Base-by-base conservation (phyloP, 2,113 vertebrate genomes). In the Phaethornis superciliosus region DNA sequence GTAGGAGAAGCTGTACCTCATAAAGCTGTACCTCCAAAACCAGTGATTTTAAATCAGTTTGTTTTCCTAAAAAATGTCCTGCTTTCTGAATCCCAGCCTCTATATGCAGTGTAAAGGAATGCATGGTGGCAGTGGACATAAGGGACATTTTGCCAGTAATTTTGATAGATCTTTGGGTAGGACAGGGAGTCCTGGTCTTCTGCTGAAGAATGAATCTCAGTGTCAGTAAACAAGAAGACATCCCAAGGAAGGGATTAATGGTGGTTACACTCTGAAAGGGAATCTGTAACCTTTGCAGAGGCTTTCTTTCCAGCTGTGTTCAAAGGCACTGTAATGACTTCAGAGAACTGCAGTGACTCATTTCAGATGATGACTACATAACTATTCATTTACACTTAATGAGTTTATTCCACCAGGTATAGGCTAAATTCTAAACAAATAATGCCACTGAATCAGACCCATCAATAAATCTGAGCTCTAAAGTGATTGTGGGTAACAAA, bases 361-460 rank as follows among this genome's bases (percentile, higher is more conserved):
- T 98, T 97, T 96, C 89, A 96, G 95, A 97, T 97, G 97, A 98
- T 97, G 97, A 96, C 96, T 98, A 93, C 93, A 97, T 96, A 97
- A 95, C 97, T 97, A 98, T 97, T 98, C 96, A 98, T 98, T 97
- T 97, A 95, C 85, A 92, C 80, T 96, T 97, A 98, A 98, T 98
- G 97, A 97, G 95, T 96, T 97, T 98, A 97, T 98, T 97, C 96
- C 96, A 97, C 95, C 95, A 98, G 96, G 97, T 97, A 97, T 95
- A 92, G 93, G 97, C 96, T 91, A 94, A 97, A 97, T 95, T 94
- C 94, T 96, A 95, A 97, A 97, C 97, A 98, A 98, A 98, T 95
- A 97, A 91, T 35, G 33, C 76, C 95, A 96, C 85, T 88, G 96
- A 97, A 96, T 96, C 97, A 95, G 87, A 94, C 88, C 95, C 93